Percentiles rank a stretch among this genome's conserved stretches.
Conservation (phyloP, 2,888 invertebrate genomes). For the Crossocerus cetratus region DNA sequence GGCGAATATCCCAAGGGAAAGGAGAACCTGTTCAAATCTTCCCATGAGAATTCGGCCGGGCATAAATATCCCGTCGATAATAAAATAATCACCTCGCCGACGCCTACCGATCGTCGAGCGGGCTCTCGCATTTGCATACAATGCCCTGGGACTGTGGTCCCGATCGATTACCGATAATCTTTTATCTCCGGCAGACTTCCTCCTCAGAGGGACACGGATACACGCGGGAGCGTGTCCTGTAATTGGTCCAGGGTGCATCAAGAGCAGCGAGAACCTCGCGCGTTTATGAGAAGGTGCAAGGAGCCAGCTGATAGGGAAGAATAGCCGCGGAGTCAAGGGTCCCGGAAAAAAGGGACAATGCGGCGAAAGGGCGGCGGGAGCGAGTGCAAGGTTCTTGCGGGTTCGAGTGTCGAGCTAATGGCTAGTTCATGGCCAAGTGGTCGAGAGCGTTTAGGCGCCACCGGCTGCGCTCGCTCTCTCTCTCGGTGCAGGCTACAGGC, state of each 20-base stretch:
- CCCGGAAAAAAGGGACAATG: too few relatives aligned
- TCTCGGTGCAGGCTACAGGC: constrained; percentile 19
- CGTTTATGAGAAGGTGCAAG: too few relatives aligned
- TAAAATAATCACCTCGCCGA: constrained; percentile 12
- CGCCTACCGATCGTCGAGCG: background rate
- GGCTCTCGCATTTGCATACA: constrained; percentile 9
- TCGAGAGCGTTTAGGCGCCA: constrained; percentile 53
- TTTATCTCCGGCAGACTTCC: background rate
- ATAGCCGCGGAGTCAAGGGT: too few relatives aligned
- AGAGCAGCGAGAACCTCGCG: too few relatives aligned
- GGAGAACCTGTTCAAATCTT: background rate
- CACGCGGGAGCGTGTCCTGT: too few relatives aligned
- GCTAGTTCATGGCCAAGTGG: constrained; percentile 50
- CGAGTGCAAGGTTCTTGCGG: constrained; percentile 6
- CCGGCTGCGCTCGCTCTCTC: constrained; percentile 8
- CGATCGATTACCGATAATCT: background rate
- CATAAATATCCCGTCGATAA: background rate
- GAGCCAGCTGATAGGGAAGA: too few relatives aligned
- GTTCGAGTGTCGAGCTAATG: constrained; percentile 18
- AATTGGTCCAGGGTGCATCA: too few relatives aligned
- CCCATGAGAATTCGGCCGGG: background rate
- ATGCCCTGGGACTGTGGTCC: background rate
- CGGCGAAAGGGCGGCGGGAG: background rate
- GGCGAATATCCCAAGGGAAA: constrained; percentile 17
- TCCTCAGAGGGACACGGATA: too few relatives aligned